phyloP scores from a whole-genome alignment of 2,113 vertebrate genomes.

The Mobula birostris region DNA sequence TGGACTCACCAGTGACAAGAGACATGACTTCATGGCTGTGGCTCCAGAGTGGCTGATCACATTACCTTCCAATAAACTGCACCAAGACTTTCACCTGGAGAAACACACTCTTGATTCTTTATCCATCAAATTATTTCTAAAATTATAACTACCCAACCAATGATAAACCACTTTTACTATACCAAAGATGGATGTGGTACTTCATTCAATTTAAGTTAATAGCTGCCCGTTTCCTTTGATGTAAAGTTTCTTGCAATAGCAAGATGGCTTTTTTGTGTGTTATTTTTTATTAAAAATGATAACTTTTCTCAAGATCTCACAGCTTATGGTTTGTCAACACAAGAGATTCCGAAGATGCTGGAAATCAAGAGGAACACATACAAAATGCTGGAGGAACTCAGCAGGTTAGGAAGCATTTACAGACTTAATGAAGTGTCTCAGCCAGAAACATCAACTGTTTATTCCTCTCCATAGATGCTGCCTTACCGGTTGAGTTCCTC shows the following conservation, averaged over 20 bases:
- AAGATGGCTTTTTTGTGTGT: neutral
- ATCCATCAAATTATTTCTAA: neutral
- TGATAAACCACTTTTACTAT: neutral
- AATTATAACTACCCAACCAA: neutral
- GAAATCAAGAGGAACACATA: no score
- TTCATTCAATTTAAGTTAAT: neutral
- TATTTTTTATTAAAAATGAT: neutral
- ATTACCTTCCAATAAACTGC: neutral
- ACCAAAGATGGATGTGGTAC: neutral
- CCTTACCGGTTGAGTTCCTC: no score
- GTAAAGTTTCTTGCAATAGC: neutral
- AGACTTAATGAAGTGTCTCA: no score
- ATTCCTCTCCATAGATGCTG: no score
- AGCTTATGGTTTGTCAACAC: neutral
- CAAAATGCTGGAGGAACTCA: no score
- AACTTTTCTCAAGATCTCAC: neutral
- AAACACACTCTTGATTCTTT: no score
- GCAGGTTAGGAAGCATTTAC: no score
- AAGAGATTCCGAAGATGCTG: no score
- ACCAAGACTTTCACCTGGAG: neutral
- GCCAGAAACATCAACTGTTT: no score
- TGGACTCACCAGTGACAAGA: neutral
- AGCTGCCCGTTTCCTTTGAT: neutral
- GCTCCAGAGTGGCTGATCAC: constrained; percentile 15
- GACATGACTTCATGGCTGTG: constrained; percentile 27